Percentiles rank a stretch among this genome's conserved stretches.
Conservation (phyloP, 1,140 invertebrate species). For the Halotydeus destructor region DNA sequence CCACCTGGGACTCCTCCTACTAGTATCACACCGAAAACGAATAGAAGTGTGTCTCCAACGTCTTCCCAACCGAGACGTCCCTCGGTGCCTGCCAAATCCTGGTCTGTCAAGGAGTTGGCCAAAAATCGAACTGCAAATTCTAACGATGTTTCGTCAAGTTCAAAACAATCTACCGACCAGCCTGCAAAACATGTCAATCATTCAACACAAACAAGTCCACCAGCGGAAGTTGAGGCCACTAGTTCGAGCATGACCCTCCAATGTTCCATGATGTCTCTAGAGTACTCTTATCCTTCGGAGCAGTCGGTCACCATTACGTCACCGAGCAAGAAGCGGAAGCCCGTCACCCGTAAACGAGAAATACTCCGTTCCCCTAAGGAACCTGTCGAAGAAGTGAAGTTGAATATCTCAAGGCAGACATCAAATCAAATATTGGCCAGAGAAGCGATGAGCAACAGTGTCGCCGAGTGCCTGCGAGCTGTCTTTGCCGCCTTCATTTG, state of each 20-base stretch:
- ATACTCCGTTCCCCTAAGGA: too few species aligned
- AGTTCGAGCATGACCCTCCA: too few species aligned
- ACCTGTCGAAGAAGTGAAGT: too few species aligned
- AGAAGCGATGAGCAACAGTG: constrained; percentile 68
- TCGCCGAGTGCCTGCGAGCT: constrained; percentile 72
- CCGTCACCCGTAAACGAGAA: too few species aligned
- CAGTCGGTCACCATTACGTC: constrained; percentile 8
- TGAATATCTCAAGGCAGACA: too few species aligned
- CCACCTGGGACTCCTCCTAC: constrained; percentile 35
- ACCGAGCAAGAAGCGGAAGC: too few species aligned
- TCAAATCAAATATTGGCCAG: constrained; percentile 40
- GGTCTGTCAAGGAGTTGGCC: constrained; percentile 11
- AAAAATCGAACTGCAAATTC: constrained; percentile 21
- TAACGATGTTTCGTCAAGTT: constrained; percentile 1
- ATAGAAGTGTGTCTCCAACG: constrained; percentile 4
- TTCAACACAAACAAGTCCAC: constrained; percentile 1
- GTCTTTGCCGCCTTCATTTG: constrained; percentile 88
- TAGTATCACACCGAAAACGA: constrained; percentile 31
- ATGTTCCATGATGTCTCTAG: too few species aligned
- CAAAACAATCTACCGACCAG: background rate
- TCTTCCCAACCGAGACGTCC: background rate
- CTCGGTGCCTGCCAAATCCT: constrained; percentile 19
- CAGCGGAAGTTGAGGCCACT: background rate
- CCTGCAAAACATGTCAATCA: background rate
- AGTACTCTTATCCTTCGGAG: background rate